phyloP scores from a whole-genome alignment of 1,140 invertebrate species.

The Conus ventricosus region DNA sequence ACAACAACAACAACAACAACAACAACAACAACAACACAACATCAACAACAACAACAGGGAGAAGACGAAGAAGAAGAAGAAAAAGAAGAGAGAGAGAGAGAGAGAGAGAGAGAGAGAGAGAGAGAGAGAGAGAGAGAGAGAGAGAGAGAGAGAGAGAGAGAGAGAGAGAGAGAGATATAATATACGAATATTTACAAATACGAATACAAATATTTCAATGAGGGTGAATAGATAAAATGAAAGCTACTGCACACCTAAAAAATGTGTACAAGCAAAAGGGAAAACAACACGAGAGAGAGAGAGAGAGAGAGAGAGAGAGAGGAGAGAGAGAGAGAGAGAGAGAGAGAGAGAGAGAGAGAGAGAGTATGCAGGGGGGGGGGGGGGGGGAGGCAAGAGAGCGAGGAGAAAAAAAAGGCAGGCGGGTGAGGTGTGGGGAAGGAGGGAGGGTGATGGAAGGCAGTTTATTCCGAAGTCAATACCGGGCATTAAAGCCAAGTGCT shows the following conservation, averaged over 20 bases:
- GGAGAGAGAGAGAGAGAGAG: background rate
- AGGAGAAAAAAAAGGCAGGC: no score
- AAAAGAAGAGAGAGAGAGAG: background rate
- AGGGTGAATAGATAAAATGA: background rate
- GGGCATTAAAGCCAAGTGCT: slow-evolving; percentile 44
- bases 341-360: background rate
- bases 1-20: no score
- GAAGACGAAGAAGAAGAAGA: no score
- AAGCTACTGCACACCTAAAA: no score
- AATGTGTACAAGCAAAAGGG: no score
- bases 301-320: background rate
- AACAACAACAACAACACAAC: no score
- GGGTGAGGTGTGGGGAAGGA: background rate
- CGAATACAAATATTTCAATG: background rate
- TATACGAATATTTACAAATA: background rate
- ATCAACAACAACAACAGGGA: no score
- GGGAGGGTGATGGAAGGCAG: slow-evolving; percentile 5
- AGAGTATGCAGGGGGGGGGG: no score
- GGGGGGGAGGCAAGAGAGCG: no score
- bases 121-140: no score
- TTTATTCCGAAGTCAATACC: slow-evolving; percentile 45
- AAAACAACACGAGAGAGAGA: background rate
- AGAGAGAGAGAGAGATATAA: background rate
- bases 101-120: background rate
- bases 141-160: background rate